Conservation (phyloP, 2,113 vertebrate genomes). For the Arvicanthis niloticus region DNA sequence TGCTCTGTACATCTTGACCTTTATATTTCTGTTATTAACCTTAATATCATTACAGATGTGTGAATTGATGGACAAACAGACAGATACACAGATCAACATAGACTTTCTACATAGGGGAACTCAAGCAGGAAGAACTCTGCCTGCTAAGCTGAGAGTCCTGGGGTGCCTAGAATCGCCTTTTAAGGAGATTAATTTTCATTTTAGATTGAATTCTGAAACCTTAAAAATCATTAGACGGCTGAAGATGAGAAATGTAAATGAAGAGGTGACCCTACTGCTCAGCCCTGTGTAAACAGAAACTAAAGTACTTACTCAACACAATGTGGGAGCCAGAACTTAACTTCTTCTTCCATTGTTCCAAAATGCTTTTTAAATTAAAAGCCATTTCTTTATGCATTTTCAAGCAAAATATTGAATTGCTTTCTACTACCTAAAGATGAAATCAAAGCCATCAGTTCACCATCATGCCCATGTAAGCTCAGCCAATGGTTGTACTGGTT, state of each 20-base stretch:
- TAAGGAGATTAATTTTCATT: background rate
- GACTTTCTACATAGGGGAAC: background rate
- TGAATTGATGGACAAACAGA: background rate
- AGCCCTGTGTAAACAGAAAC: conserved; percentile 8
- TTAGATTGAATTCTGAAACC: conserved; percentile 52
- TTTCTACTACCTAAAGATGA: conserved; percentile 84
- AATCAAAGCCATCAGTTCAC: conserved; percentile 48
- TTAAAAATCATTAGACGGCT: background rate
- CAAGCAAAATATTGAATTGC: conserved; percentile 90
- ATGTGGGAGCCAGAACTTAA: conserved; percentile 86
- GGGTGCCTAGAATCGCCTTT: background rate
- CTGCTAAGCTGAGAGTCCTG: background rate
- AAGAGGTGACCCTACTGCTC: background rate
- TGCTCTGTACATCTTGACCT: background rate
- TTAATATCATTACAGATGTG: background rate
- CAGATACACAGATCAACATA: background rate
- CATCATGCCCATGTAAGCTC: background rate
- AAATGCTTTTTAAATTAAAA: conserved; percentile 84
- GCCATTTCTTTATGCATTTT: conserved; percentile 88
- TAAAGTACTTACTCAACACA: conserved; percentile 89
- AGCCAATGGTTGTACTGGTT: background rate
- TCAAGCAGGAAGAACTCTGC: background rate
- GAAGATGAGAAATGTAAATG: background rate
- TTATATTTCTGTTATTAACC: background rate
- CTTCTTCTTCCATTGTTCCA: conserved; percentile 91